Percentiles rank a stretch among this genome's conserved stretches.
phyloP scores from a whole-genome alignment of 1,140 invertebrate genomes.

The Drosophila bocki region DNA sequence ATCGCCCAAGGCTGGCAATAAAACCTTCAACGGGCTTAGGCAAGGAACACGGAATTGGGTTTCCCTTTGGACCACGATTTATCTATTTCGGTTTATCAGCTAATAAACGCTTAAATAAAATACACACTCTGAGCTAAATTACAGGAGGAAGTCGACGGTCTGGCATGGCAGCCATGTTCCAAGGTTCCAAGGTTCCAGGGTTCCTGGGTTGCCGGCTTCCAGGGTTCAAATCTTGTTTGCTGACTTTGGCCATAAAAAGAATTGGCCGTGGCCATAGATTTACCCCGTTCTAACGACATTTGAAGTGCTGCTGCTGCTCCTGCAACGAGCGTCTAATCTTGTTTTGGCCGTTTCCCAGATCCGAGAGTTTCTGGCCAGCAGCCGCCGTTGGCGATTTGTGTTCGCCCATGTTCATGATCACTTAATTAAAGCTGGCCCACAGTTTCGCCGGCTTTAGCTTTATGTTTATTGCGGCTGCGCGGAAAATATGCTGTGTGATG shows the following conservation, averaged over 20 bases:
- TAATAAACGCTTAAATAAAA: conserved; percentile 84
- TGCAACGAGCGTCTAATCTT: conserved; percentile 69
- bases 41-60: conserved; percentile 21
- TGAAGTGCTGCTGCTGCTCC: conserved; percentile 47
- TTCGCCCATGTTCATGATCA: conserved; percentile 75
- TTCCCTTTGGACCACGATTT: conserved; percentile 60
- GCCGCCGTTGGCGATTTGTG: conserved; percentile 65
- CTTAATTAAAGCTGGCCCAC: conserved; percentile 73
- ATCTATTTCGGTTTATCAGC: conserved; percentile 82
- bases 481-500: conserved; percentile 55
- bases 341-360: conserved; percentile 58
- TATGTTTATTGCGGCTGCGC: conserved; percentile 57
- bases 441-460: conserved; percentile 34
- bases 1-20: conserved; percentile 63
- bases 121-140: conserved; percentile 82
- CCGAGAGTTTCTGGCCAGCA: conserved; percentile 25
- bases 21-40: conserved; percentile 64
- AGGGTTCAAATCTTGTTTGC: conserved; percentile 44
- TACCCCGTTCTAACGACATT: conserved; percentile 75
- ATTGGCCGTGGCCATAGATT: conserved; percentile 39
- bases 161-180: conserved; percentile 7
- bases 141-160: conserved; percentile 33
- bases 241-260: conserved; percentile 37
- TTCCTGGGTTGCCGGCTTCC: not conserved
- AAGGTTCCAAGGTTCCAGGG: not conserved